These are phyloP conservation scores for Gymnodraco acuticeps DNA, from an alignment of 2,797 vertebrate genomes.

Conservation along the genomic window DNA sequence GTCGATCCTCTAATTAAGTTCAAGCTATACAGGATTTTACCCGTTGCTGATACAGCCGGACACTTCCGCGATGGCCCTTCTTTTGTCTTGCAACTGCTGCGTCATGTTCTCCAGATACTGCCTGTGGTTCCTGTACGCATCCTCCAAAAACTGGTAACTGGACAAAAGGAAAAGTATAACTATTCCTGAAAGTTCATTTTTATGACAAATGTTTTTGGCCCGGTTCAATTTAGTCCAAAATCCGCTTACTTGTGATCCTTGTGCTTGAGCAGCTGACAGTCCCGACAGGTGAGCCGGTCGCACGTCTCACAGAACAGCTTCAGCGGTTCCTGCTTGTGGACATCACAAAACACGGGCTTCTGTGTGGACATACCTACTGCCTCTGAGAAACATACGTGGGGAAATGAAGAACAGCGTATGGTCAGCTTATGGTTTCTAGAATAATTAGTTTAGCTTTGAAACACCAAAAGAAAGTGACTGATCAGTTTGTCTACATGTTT, in stretches of 20 bases:
- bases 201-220: not conserved
- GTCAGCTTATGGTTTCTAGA: not conserved
- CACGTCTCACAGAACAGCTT: slow-evolving; percentile 99
- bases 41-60: slow-evolving; percentile 93
- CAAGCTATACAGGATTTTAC: slow-evolving; percentile 73
- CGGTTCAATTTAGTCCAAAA: not conserved
- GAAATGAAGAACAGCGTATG: not conserved
- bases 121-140: slow-evolving; percentile 97
- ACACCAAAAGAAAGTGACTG: not conserved
- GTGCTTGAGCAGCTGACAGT: slow-evolving; percentile 97
- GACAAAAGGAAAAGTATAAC: slow-evolving; percentile 1
- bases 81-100: slow-evolving; percentile 95
- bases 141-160: slow-evolving; percentile 98
- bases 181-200: not conserved
- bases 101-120: slow-evolving; percentile 96
- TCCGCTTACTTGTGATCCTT: slow-evolving; percentile 96
- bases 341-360: slow-evolving; percentile 95
- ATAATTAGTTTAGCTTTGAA: not conserved
- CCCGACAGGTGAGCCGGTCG: slow-evolving; percentile 95
- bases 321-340: slow-evolving; percentile 97
- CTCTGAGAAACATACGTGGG: slow-evolving; percentile 77
- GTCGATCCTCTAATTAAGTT: not conserved
- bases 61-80: slow-evolving; percentile 94
- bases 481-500: not conserved
- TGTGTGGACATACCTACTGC: slow-evolving; percentile 91